Conservation (phyloP, 2,888 invertebrate species). For the Monochamus alternatus region DNA sequence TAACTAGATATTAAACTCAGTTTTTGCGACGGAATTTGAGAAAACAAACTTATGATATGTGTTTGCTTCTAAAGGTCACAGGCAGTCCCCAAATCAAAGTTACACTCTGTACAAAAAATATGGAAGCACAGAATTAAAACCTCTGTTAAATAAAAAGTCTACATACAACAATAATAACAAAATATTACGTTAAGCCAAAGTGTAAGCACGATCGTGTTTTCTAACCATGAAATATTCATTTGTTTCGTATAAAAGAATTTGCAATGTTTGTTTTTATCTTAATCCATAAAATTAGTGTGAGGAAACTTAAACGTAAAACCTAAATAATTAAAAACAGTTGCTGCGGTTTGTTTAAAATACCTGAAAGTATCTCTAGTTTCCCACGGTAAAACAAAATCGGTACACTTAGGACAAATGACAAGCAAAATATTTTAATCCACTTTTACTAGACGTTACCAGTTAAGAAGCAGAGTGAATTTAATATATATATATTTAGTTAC, state of each 20-base stretch:
- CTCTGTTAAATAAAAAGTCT: no score
- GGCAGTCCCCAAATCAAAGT: no score
- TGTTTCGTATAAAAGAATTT: slow-evolving; percentile 8
- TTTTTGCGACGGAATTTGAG: no score
- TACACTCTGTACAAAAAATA: no score
- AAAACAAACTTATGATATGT: no score
- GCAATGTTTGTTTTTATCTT: slow-evolving; percentile 13
- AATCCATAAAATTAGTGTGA: slow-evolving; percentile 13
- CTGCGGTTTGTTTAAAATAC: slow-evolving; percentile 10
- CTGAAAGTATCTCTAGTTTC: slow-evolving; percentile 12
- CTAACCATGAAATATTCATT: slow-evolving; percentile 11
- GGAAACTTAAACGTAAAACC: slow-evolving; percentile 13
- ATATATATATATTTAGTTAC: no score
- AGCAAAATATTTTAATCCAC: slow-evolving; percentile 2
- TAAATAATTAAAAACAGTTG: slow-evolving; percentile 13
- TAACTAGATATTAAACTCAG: no score
- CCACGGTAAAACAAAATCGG: slow-evolving; percentile 13
- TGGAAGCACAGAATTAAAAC: no score
- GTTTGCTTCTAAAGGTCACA: no score
- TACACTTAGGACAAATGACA: slow-evolving; percentile 10
- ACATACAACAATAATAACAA: no score
- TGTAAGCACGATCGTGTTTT: slow-evolving; percentile 11
- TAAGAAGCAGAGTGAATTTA: neutral
- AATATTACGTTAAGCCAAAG: neutral
- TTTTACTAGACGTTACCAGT: neutral